These are phyloP conservation scores for Lepidurus packardi DNA, from an alignment of 1,140 invertebrate genomes.

Conservation along the genomic window DNA sequence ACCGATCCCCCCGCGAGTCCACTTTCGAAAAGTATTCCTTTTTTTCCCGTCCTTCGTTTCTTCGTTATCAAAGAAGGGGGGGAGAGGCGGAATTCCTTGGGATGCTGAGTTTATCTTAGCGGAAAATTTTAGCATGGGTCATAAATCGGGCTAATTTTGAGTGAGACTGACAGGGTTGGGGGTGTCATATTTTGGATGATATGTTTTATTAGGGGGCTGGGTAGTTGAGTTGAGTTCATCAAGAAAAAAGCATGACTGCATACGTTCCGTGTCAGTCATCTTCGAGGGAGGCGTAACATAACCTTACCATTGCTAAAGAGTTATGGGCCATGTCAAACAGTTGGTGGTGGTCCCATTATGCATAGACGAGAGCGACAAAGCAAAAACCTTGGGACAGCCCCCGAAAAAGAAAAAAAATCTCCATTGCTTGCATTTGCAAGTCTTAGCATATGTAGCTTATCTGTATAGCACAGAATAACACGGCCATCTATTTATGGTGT, in stretches of 20 bases:
- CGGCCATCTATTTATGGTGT: no score
- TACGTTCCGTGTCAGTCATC: conserved; percentile 8
- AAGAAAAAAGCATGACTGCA: background rate
- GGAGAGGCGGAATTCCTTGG: background rate
- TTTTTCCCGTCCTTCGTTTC: background rate
- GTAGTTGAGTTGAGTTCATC: background rate
- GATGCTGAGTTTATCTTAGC: background rate
- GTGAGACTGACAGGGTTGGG: background rate
- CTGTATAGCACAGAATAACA: no score
- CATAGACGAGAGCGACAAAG: background rate
- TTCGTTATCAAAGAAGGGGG: background rate
- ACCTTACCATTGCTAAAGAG: background rate
- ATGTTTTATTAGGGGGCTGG: background rate
- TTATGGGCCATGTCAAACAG: conserved; percentile 11
- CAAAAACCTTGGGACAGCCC: background rate
- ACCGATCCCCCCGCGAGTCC: background rate
- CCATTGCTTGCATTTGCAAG: no score
- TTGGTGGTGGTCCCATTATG: conserved; percentile 14
- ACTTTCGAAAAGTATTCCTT: background rate
- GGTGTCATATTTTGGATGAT: background rate
- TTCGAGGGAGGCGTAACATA: conserved; percentile 15
- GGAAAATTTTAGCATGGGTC: background rate
- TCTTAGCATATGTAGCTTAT: no score
- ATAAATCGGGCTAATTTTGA: background rate
- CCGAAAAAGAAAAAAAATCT: background rate